phyloP scores from a whole-genome alignment of 2,113 vertebrate species.

The Leptodactylus fuscus region DNA sequence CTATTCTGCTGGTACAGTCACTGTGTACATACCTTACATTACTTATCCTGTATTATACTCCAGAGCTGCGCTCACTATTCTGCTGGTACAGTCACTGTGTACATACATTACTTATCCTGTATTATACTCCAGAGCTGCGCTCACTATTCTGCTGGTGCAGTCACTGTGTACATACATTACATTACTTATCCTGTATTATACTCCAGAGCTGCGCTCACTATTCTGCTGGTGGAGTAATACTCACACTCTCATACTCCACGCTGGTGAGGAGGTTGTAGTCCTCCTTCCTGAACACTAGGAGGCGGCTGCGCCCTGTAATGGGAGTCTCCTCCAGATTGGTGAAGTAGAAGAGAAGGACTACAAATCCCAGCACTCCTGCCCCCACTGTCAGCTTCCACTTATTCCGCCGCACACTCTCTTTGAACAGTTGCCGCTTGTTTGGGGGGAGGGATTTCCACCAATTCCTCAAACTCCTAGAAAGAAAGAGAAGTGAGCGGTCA shows the following conservation, averaged over 20 bases:
- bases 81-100: too few relatives aligned
- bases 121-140: too few relatives aligned
- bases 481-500: conserved; percentile 18
- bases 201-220: too few relatives aligned
- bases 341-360: conserved; percentile 81
- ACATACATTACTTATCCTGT: too few relatives aligned
- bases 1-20: too few relatives aligned
- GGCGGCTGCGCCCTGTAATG: conserved; percentile 85
- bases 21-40: too few relatives aligned
- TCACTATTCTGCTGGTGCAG: not conserved
- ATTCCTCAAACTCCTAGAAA: conserved; percentile 88
- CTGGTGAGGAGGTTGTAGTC: conserved; percentile 84
- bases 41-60: too few relatives aligned
- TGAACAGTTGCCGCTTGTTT: conserved; percentile 83
- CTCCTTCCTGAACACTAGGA: conserved; percentile 86
- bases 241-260: conserved; percentile 84
- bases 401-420: conserved; percentile 77
- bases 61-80: too few relatives aligned
- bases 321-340: conserved; percentile 92
- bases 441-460: conserved; percentile 91
- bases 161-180: conserved; percentile 8
- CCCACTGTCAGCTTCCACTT: conserved; percentile 83
- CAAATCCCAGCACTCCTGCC: conserved; percentile 71
- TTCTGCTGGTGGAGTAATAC: conserved; percentile 59
- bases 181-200: not conserved